These are phyloP conservation scores for Acleris literana DNA, from an alignment of 2,888 invertebrate genomes.

Conservation along the genomic window DNA sequence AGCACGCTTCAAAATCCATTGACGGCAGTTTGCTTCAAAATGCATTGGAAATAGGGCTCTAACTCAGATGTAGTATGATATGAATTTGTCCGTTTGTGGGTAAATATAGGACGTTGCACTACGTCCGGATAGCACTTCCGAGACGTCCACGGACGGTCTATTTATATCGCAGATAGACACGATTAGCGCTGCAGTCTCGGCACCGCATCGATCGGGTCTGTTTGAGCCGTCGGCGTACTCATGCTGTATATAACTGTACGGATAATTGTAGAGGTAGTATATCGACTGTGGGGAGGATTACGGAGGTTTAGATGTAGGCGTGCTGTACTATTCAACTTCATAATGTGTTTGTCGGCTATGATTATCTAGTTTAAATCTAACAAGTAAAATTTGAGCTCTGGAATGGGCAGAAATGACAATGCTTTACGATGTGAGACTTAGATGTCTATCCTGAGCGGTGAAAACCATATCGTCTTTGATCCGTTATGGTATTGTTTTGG, in stretches of 20 bases:
- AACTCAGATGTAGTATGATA: conserved; percentile 41
- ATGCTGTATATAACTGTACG: background rate
- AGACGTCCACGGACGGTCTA: conserved; percentile 75
- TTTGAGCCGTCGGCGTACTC: conserved; percentile 42
- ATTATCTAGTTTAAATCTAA: too few relatives aligned
- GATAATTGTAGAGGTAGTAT: too few relatives aligned
- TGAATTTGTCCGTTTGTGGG: conserved; percentile 41
- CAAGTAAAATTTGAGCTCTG: too few relatives aligned
- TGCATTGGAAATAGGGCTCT: conserved; percentile 48
- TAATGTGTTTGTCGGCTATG: too few relatives aligned
- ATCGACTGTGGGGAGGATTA: too few relatives aligned
- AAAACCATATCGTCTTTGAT: too few relatives aligned
- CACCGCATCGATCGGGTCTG: conserved; percentile 49
- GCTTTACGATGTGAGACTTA: too few relatives aligned
- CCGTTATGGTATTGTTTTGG: too few relatives aligned
- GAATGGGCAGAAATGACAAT: too few relatives aligned
- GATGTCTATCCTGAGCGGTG: too few relatives aligned
- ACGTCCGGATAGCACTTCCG: conserved; percentile 46
- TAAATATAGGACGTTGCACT: conserved; percentile 46
- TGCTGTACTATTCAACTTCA: too few relatives aligned
- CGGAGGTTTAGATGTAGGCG: too few relatives aligned
- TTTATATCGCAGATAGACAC: conserved; percentile 67
- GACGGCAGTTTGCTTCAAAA: conserved; percentile 19
- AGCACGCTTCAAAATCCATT: conserved; percentile 42
- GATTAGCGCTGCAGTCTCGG: conserved; percentile 62